A percentile compares a stretch with the other conserved stretches of the same genome.
Evolutionary conservation across 2,113 vertebrate species (phyloP).

Genomic region (Lipophrys pholis): DNA sequence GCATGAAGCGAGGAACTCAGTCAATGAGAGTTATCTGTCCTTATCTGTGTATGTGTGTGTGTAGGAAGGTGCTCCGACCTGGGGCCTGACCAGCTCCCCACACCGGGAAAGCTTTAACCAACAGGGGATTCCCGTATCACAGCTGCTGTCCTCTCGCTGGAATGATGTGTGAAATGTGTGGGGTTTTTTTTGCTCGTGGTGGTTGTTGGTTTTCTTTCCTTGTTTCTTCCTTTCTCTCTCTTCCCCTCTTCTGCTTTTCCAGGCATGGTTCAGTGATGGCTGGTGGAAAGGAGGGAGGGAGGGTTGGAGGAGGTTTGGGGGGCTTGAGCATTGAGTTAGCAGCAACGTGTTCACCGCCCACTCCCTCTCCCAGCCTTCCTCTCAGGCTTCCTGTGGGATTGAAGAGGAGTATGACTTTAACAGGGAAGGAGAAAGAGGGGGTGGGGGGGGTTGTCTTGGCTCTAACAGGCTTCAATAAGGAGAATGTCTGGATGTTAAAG

Average conservation of each 20-base stretch:
- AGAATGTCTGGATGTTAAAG: conserved; percentile 71
- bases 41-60: neutral
- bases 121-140: conserved; percentile 74
- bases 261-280: conserved; percentile 49
- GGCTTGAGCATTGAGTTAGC: conserved; percentile 56
- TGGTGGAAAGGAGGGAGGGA: neutral
- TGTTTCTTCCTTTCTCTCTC: conserved; percentile 6
- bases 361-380: conserved; percentile 74
- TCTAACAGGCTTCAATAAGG: conserved; percentile 51
- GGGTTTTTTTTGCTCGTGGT: conserved; percentile 68
- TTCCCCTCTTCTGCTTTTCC: conserved; percentile 53
- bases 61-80: conserved; percentile 43
- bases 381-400: conserved; percentile 80
- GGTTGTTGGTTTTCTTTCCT: conserved; percentile 45
- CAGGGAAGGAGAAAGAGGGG: conserved; percentile 53
- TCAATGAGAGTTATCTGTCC: conserved; percentile 61
- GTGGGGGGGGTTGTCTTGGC: conserved; percentile 56
- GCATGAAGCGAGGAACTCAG: conserved; percentile 49
- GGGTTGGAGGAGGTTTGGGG: neutral
- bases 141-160: conserved; percentile 74
- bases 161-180: conserved; percentile 81
- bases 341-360: conserved; percentile 62
- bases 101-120: conserved; percentile 65
- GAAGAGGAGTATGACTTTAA: conserved; percentile 78
- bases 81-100: conserved; percentile 21